These are phyloP conservation scores for Leguminivora glycinivorella DNA, from an alignment of 1,140 invertebrate genomes.

Conservation along the genomic window DNA sequence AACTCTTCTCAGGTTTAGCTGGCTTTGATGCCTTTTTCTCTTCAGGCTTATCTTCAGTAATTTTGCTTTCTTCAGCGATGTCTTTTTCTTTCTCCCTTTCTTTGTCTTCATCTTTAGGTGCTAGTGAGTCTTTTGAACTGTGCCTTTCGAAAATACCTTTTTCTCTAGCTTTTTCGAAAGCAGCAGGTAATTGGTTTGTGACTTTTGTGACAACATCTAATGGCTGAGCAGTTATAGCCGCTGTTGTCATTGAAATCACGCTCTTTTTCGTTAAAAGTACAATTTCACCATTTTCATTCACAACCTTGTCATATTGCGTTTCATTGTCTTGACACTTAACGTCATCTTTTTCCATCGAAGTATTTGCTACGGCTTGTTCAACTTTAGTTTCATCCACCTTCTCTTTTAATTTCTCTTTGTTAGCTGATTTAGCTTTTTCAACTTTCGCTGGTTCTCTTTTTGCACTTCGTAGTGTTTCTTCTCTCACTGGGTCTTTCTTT, in stretches of 20 bases:
- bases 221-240: slow-evolving; percentile 77
- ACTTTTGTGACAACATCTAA: slow-evolving; percentile 76
- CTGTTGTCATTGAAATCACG: slow-evolving; percentile 79
- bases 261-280: slow-evolving; percentile 75
- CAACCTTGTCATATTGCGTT: slow-evolving; percentile 73
- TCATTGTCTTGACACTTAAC: slow-evolving; percentile 69
- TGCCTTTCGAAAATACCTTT: slow-evolving; percentile 73
- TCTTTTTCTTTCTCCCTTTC: slow-evolving; percentile 30
- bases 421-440: slow-evolving; percentile 31
- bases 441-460: slow-evolving; percentile 37
- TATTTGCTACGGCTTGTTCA: slow-evolving; percentile 32
- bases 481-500: slow-evolving; percentile 40
- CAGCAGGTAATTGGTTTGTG: slow-evolving; percentile 73
- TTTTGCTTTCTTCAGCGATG: slow-evolving; percentile 34
- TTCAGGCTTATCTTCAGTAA: slow-evolving; percentile 33
- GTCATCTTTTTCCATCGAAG: slow-evolving; percentile 47
- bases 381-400: slow-evolving; percentile 42
- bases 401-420: slow-evolving; percentile 39
- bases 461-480: slow-evolving; percentile 20
- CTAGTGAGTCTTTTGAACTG: slow-evolving; percentile 74
- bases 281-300: slow-evolving; percentile 67
- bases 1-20: slow-evolving; percentile 54
- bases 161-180: slow-evolving; percentile 76
- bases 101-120: slow-evolving; percentile 56
- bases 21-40: slow-evolving; percentile 46